Base-by-base conservation (phyloP, 1,140 invertebrate species). In the Achroia grisella region DNA sequence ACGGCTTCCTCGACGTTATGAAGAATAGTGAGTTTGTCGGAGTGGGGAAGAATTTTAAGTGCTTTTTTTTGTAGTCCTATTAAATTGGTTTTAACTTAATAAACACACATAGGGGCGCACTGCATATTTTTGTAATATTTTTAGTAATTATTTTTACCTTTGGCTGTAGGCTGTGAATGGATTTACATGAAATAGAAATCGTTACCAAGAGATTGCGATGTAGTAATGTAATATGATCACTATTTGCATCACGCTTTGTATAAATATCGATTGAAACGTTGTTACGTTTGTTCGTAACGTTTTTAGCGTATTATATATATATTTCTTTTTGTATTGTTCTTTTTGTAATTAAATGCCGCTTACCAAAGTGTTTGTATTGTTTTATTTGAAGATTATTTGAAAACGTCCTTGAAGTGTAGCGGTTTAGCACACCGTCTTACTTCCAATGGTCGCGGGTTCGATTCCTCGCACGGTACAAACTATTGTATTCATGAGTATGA, bases 261-360 rank as follows among this genome's bases (percentile, higher is more conserved):
- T 48, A 44, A 39, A 33, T 43, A 34, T 39, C 8, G 6, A 39
- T 47, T 34, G 32, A 46, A 39, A 27, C 23, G 15, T n/a, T 9
- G 4, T 42, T 41, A 33, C 44, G 51, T 55, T 51, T 52, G 42
- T 52, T 54, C 45, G 52, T 45, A 49, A 31, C 48, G 46, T 44
- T 53, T 40, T 50, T 69, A 69, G 62, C 61, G 62, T 62, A 23
- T 23, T 66, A 59, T 61, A 58, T 64, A 57, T 56, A 55, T 45
- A 37, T 63, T 49, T 50, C 34, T 47, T 70, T 77, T 72, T 77
- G 63, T 73, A 71, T 28, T 63, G 57, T 66, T 69, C 46, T 62
- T 74, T 73, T 76, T 73, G 50, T 59, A 66, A 75, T 72, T 68
- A 78, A 73, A 78, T 50, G 71, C 65, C 65, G 68, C 71, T 75